Conservation (phyloP, 2,797 vertebrate species). For the Cyprinella venusta region DNA sequence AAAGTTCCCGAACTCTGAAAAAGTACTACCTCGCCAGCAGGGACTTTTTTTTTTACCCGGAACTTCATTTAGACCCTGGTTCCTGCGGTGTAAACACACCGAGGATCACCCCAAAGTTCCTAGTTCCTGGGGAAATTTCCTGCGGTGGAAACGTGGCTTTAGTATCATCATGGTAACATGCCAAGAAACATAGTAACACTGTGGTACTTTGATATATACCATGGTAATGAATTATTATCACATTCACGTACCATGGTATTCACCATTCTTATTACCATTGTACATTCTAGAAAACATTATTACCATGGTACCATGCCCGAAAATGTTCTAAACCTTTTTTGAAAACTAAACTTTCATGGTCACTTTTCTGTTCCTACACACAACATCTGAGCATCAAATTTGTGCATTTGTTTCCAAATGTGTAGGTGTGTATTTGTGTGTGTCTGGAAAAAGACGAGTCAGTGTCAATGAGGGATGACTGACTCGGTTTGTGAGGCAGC, state of each 20-base stretch:
- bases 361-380: background rate
- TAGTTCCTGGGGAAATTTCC: too few species aligned
- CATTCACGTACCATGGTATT: background rate
- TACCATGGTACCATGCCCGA: background rate
- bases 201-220: background rate
- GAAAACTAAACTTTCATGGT: background rate
- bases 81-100: too few species aligned
- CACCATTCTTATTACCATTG: background rate
- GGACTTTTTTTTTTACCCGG: too few species aligned
- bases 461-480: conserved; percentile 40
- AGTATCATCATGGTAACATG: background rate
- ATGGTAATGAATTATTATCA: background rate
- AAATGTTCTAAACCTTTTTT: too few species aligned
- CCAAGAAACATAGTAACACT: background rate
- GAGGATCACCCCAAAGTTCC: too few species aligned
- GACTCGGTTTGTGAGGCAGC: conserved; percentile 60
- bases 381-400: background rate
- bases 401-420: conserved; percentile 20
- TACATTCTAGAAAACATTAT: background rate
- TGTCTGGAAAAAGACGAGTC: conserved; percentile 40
- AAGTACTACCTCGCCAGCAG: too few species aligned
- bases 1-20: too few species aligned
- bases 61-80: too few species aligned
- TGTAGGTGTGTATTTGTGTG: conserved; percentile 42
- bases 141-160: too few species aligned